These are phyloP conservation scores for Picus viridis DNA, from an alignment of 2,797 vertebrate genomes.

Conservation along the genomic window DNA sequence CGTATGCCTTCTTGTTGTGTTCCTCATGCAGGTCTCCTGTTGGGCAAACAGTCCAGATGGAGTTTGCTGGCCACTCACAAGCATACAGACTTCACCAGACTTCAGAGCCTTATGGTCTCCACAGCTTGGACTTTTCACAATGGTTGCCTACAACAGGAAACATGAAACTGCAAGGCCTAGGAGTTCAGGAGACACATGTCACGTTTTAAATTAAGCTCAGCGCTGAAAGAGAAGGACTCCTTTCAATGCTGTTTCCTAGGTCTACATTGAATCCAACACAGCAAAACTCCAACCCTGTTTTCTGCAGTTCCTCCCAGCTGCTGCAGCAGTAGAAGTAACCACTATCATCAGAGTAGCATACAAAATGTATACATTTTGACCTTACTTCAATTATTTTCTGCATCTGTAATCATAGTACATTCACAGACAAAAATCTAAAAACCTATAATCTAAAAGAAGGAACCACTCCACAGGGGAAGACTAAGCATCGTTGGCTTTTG, in stretches of 20 bases:
- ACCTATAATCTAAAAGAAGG: slow-evolving; percentile 18
- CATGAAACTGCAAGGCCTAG: neutral
- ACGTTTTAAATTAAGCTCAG: neutral
- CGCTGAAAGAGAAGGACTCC: neutral
- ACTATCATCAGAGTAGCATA: neutral
- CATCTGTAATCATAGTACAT: slow-evolving; percentile 22
- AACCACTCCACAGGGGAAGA: neutral
- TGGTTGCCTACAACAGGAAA: neutral
- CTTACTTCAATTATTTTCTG: slow-evolving; percentile 22
- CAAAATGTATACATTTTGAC: neutral
- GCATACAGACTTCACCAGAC: neutral
- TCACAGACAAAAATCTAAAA: neutral
- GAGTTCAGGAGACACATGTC: fast-evolving
- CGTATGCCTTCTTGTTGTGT: fast-evolving
- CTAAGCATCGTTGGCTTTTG: neutral
- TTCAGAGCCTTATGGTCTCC: neutral
- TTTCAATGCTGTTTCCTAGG: neutral
- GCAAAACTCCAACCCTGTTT: neutral
- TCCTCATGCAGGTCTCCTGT: neutral
- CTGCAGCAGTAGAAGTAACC: neutral
- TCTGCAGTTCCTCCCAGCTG: neutral
- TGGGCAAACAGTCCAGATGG: neutral
- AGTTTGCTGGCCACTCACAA: neutral
- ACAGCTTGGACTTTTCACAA: neutral
- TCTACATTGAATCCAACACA: neutral